Conservation (phyloP, 30 jellyfish, hydroid and myxozoan genomes). For the Chrysaora quinquecirrha region DNA sequence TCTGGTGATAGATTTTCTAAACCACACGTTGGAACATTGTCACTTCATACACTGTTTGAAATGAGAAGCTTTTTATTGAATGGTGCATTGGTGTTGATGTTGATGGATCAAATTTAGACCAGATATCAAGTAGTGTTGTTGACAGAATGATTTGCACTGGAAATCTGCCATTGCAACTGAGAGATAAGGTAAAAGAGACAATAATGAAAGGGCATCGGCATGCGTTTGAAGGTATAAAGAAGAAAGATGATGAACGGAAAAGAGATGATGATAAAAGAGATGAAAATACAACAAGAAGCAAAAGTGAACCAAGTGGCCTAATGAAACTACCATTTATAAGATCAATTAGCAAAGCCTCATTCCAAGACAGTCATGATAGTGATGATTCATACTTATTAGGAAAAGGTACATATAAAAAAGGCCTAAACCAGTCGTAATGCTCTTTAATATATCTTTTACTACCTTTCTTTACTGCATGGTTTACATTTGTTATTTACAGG, state of each 20-base stretch:
- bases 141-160: conserved; percentile 65
- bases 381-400: conserved; percentile 41
- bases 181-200: conserved; percentile 69
- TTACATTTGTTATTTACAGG: conserved; percentile 34
- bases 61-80: conserved; percentile 43
- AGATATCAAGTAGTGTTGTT: conserved; percentile 55
- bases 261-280: not conserved
- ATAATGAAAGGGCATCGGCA: conserved; percentile 65
- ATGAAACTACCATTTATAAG: conserved; percentile 49
- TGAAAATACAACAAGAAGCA: not conserved
- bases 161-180: conserved; percentile 40
- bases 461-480: no score
- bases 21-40: conserved; percentile 65
- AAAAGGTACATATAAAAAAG: no score
- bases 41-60: conserved; percentile 64
- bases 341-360: conserved; percentile 53
- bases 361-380: conserved; percentile 8
- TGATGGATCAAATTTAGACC: conserved; percentile 62
- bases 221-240: conserved; percentile 39
- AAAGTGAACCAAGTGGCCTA: conserved; percentile 57
- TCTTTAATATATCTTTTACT: no score
- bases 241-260: conserved; percentile 41
- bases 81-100: conserved; percentile 65
- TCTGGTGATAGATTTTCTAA: conserved; percentile 57
- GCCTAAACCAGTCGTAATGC: no score